A percentile compares a stretch with the other conserved stretches of the same genome.
phyloP scores from a whole-genome alignment of 2,888 invertebrate genomes.

The Melinopterus prodromus region DNA sequence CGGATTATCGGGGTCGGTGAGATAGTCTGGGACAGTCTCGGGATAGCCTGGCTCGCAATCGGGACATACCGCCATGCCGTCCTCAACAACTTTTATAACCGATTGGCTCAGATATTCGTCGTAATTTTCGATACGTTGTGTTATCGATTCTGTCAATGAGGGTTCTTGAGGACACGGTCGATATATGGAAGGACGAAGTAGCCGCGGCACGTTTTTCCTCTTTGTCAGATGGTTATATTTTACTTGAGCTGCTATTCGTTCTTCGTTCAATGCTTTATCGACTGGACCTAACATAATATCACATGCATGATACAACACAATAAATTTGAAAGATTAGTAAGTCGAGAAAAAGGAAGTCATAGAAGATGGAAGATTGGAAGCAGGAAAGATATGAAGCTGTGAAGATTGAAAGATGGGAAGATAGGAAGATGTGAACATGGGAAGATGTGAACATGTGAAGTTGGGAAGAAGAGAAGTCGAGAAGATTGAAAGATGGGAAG shows the following conservation, averaged over 20 bases:
- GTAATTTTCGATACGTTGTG: background rate
- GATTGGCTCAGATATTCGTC: background rate
- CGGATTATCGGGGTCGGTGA: background rate
- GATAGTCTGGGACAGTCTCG: background rate
- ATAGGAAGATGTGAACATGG: no score
- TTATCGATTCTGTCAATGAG: background rate
- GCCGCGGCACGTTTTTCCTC: conserved; percentile 32
- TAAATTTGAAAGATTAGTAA: no score
- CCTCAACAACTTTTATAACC: background rate
- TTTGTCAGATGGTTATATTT: conserved; percentile 43
- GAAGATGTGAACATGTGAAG: no score
- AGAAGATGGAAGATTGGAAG: no score
- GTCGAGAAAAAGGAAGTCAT: no score
- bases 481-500: no score
- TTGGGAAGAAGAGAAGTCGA: no score
- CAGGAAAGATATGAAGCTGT: no score
- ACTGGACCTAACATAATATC: background rate
- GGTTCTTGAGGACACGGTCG: conserved; percentile 32
- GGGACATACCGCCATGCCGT: background rate
- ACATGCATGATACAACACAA: no score
- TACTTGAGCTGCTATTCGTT: conserved; percentile 46
- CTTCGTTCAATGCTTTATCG: conserved; percentile 42
- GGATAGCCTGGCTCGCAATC: conserved; percentile 7
- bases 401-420: no score
- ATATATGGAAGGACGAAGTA: conserved; percentile 44